phyloP scores from a whole-genome alignment of 1,140 invertebrate species.

The Drosophila elegans region DNA sequence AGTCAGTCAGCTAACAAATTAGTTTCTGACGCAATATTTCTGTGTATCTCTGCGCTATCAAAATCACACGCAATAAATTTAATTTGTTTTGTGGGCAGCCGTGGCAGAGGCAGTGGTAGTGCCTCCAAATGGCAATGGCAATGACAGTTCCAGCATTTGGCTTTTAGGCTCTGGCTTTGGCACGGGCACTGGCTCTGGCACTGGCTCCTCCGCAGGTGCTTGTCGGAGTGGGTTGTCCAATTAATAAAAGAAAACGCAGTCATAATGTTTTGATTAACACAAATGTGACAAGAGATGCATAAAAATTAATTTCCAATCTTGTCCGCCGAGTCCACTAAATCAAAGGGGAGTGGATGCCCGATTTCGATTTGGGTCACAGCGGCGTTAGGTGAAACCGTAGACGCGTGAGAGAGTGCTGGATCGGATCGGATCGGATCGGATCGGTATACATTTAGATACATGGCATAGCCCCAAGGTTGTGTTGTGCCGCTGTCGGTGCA shows the following conservation, averaged over 20 bases:
- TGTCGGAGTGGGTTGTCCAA: conserved; percentile 57
- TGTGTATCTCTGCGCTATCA: conserved; percentile 72
- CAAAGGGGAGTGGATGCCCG: conserved; percentile 43
- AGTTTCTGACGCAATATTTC: conserved; percentile 81
- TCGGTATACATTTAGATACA: conserved; percentile 23
- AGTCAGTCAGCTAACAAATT: conserved; percentile 66
- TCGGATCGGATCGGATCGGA: conserved; percentile 1
- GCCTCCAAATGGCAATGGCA: conserved; percentile 32
- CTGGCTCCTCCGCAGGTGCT: conserved; percentile 29
- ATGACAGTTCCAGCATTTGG: conserved; percentile 26
- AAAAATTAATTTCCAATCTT: conserved; percentile 77
- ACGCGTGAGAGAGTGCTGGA: conserved; percentile 67
- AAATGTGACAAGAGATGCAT: conserved; percentile 82
- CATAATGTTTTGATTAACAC: conserved; percentile 82
- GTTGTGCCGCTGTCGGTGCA: conserved; percentile 52
- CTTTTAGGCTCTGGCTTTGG: neutral
- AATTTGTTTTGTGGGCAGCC: conserved; percentile 55
- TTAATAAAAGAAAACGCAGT: conserved; percentile 80
- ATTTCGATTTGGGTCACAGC: conserved; percentile 64
- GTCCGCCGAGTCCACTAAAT: conserved; percentile 35
- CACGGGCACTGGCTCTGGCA: neutral
- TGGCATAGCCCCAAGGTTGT: conserved; percentile 61
- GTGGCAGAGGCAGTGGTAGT: conserved; percentile 3
- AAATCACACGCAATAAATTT: conserved; percentile 83
- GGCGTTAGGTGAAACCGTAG: conserved; percentile 66